These are phyloP conservation scores for Leptinotarsa juncta DNA, from an alignment of 2,888 invertebrate species.

Conservation along the genomic window DNA sequence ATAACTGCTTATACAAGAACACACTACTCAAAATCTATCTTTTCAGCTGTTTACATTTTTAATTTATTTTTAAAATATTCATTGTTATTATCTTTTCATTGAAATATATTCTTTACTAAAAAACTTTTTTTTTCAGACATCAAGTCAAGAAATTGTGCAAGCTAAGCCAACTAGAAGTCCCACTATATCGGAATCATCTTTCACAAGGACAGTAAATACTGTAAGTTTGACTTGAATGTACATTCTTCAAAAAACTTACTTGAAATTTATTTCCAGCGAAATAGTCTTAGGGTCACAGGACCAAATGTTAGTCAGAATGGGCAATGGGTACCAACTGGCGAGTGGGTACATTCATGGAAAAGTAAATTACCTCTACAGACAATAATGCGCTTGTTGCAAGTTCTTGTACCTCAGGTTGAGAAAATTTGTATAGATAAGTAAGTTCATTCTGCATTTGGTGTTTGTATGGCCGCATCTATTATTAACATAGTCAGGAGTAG, in stretches of 20 bases:
- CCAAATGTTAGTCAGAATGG: slow-evolving; percentile 54
- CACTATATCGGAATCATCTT: slow-evolving; percentile 40
- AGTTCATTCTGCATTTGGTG: slow-evolving; percentile 59
- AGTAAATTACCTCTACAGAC: slow-evolving; percentile 97
- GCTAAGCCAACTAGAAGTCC: slow-evolving; percentile 28
- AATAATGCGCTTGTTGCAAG: slow-evolving; percentile 98
- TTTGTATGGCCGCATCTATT: neutral
- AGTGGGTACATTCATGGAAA: slow-evolving; percentile 98
- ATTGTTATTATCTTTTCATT: neutral
- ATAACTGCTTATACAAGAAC: too few species aligned
- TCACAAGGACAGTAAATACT: slow-evolving; percentile 59
- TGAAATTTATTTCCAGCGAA: slow-evolving; percentile 66
- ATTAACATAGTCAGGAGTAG: too few species aligned
- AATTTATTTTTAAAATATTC: too few species aligned
- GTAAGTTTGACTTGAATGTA: slow-evolving; percentile 50
- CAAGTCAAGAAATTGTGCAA: slow-evolving; percentile 21
- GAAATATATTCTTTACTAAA: neutral
- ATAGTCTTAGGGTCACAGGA: slow-evolving; percentile 73
- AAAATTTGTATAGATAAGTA: slow-evolving; percentile 99
- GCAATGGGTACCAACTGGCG: slow-evolving; percentile 91
- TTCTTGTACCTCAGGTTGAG: slow-evolving; percentile 98
- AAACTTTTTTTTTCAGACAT: slow-evolving; percentile 17
- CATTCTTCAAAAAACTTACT: neutral
- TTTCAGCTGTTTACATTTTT: too few species aligned
- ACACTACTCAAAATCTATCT: too few species aligned